phyloP scores from a whole-genome alignment of 2,797 vertebrate species.

The Nothura maculosa region DNA sequence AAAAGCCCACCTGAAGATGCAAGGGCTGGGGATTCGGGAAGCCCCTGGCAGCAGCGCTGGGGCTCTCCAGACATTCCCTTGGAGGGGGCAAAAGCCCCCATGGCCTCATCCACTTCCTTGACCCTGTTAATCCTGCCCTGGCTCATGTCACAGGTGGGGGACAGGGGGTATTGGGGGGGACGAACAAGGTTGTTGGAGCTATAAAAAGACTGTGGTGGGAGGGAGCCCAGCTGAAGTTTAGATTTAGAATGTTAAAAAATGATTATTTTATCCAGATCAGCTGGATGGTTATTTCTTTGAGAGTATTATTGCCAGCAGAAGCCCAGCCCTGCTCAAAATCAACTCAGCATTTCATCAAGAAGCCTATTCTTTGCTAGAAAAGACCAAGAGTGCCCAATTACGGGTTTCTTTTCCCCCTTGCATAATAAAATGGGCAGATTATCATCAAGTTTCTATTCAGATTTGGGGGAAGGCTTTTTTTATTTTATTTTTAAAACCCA shows the following conservation, averaged over 20 bases:
- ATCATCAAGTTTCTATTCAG: slow-evolving; percentile 87
- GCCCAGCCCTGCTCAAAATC: slow-evolving; percentile 61
- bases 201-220: slow-evolving; percentile 49
- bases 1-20: neutral
- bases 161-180: neutral
- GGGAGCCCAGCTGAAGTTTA: slow-evolving; percentile 36
- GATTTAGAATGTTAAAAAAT: slow-evolving; percentile 73
- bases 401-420: slow-evolving; percentile 73
- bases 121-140: neutral
- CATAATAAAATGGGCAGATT: slow-evolving; percentile 80
- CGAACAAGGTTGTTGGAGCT: slow-evolving; percentile 15
- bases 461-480: slow-evolving; percentile 74
- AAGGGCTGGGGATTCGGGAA: neutral
- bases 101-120: neutral
- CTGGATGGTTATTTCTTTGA: slow-evolving; percentile 61
- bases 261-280: slow-evolving; percentile 76
- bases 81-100: neutral
- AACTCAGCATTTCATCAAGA: slow-evolving; percentile 77
- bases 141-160: neutral
- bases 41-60: neutral
- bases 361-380: slow-evolving; percentile 75
- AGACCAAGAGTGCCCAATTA: slow-evolving; percentile 78
- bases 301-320: slow-evolving; percentile 65
- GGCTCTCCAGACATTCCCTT: neutral
- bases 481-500: slow-evolving; percentile 74